Conservation (phyloP, 2,113 vertebrate species). For the Morphnarchus princeps region DNA sequence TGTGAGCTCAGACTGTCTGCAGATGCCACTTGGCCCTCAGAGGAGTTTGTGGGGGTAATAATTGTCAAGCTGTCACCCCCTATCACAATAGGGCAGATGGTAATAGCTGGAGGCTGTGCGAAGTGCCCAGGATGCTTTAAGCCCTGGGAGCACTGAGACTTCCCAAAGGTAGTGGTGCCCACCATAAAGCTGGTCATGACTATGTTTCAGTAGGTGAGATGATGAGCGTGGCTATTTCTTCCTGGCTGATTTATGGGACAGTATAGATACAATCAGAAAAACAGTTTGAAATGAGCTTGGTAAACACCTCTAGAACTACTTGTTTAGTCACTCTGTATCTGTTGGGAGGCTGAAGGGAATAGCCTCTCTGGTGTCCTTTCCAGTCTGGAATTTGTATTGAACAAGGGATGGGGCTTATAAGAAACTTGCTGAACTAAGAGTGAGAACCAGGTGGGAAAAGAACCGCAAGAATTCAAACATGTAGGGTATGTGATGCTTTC, state of each 20-base stretch:
- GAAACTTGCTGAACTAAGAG: background rate
- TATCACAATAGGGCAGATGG: background rate
- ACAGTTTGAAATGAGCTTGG: background rate
- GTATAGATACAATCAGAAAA: background rate
- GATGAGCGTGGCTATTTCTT: background rate
- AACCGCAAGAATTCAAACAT: background rate
- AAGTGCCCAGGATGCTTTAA: background rate
- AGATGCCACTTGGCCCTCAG: background rate
- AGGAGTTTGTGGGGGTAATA: background rate
- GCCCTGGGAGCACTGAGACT: background rate
- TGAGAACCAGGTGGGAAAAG: background rate
- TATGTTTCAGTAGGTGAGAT: background rate
- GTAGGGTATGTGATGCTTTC: background rate
- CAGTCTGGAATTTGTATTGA: background rate
- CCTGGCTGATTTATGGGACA: background rate
- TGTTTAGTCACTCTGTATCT: background rate
- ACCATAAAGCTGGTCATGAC: background rate
- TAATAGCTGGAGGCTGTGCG: background rate
- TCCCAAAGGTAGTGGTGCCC: background rate
- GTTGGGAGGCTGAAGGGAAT: background rate
- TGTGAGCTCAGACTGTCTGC: background rate
- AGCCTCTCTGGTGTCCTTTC: background rate
- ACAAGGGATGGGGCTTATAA: background rate
- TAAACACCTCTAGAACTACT: background rate
- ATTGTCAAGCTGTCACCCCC: background rate